phyloP scores from a whole-genome alignment of 2,888 invertebrate species.

The Aleiodes alternator region DNA sequence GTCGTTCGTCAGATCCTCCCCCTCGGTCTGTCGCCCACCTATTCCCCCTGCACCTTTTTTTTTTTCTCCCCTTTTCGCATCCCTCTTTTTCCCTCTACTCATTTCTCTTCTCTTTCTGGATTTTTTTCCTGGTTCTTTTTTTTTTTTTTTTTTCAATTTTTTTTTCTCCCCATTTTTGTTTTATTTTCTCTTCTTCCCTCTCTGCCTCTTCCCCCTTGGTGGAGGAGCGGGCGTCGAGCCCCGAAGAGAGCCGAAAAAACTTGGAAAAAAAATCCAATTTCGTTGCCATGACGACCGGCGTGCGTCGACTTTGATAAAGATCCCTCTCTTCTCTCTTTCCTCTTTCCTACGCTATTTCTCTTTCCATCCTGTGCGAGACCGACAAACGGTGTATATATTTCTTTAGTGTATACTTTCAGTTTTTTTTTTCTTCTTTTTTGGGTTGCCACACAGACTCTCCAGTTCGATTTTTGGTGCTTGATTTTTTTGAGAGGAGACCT shows the following conservation, averaged over 20 bases:
- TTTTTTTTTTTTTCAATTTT: conserved; percentile 44
- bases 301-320: conserved; percentile 76
- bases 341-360: conserved; percentile 3
- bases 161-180: conserved; percentile 40
- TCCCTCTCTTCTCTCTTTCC: conserved; percentile 61
- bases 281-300: conserved; percentile 75
- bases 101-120: conserved; percentile 71
- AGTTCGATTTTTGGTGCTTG: conserved; percentile 54
- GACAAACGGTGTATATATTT: conserved; percentile 47
- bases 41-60: conserved; percentile 37
- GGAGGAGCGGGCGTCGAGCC: conserved; percentile 59
- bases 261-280: conserved; percentile 75
- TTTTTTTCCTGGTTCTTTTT: conserved; percentile 63
- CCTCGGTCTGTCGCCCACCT: conserved; percentile 51
- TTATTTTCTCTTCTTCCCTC: conserved; percentile 38
- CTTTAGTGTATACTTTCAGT: conserved; percentile 40
- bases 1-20: conserved; percentile 61
- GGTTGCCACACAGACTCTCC: conserved; percentile 55
- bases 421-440: conserved; percentile 47
- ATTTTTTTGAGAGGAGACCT: neutral
- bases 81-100: conserved; percentile 53
- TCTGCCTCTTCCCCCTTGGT: conserved; percentile 47
- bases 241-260: conserved; percentile 73
- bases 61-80: conserved; percentile 39
- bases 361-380: conserved; percentile 39